Conservation (phyloP, 2,797 vertebrate genomes). For the Alosa sapidissima region DNA sequence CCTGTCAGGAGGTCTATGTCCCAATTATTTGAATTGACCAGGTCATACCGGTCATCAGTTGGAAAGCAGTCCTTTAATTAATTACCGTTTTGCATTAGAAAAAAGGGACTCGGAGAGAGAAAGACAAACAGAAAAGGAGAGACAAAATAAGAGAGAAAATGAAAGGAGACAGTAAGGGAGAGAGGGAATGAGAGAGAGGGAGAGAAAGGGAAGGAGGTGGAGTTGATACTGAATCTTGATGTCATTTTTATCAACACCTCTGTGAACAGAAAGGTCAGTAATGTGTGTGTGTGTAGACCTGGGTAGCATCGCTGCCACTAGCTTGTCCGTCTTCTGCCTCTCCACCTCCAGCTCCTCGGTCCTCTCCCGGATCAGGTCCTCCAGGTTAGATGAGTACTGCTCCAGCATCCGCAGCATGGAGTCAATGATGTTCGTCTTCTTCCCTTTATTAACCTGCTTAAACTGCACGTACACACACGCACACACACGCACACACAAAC, state of each 20-base stretch:
- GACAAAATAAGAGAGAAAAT: too few relatives aligned
- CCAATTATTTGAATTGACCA: too few relatives aligned
- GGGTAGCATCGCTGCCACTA: conserved; percentile 76
- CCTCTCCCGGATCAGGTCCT: conserved; percentile 86
- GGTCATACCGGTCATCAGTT: too few relatives aligned
- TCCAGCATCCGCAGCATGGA: conserved; percentile 90
- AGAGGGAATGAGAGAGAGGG: not conserved
- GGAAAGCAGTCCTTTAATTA: too few relatives aligned
- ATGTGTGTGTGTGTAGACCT: not conserved
- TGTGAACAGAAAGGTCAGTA: not conserved
- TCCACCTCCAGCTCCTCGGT: conserved; percentile 88
- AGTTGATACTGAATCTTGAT: too few relatives aligned
- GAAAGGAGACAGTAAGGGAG: not conserved
- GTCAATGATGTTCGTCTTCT: conserved; percentile 86
- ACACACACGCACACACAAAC: not conserved
- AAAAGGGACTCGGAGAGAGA: too few relatives aligned
- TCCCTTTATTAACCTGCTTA: conserved; percentile 73
- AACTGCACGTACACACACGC: conserved; percentile 66
- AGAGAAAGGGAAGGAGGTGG: not conserved
- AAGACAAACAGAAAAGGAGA: not conserved
- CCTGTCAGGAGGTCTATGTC: too few relatives aligned
- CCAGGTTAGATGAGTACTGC: conserved; percentile 88
- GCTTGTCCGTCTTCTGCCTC: conserved; percentile 82
- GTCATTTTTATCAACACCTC: too few relatives aligned
- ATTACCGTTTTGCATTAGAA: too few relatives aligned